Conservation (phyloP, 2,113 vertebrate species). For the Mesoclemmys tuberculata region DNA sequence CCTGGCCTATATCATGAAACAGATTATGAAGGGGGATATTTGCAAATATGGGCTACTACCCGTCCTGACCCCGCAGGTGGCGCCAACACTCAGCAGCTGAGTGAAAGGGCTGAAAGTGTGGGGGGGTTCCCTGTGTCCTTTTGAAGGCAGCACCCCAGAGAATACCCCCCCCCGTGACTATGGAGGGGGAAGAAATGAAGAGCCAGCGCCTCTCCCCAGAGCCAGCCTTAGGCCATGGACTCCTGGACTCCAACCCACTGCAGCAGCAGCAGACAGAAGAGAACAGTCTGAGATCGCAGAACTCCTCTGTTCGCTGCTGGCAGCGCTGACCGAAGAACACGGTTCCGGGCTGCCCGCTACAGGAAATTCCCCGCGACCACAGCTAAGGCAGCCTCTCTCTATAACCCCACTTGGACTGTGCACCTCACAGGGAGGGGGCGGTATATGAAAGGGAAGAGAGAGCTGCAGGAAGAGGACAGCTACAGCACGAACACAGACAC, state of each 20-base stretch:
- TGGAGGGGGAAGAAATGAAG: not conserved
- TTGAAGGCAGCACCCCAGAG: not conserved
- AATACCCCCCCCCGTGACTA: not conserved
- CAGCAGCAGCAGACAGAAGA: no score
- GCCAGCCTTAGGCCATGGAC: not conserved
- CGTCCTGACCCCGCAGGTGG: not conserved
- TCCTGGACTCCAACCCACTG: not conserved
- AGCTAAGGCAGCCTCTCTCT: no score
- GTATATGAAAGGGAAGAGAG: not conserved
- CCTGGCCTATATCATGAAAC: not conserved
- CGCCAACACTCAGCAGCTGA: not conserved
- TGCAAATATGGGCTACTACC: not conserved
- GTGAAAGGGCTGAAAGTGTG: not conserved
- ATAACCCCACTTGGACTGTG: no score
- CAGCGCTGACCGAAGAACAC: not conserved
- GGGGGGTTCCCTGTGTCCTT: not conserved
- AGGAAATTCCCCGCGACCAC: no score
- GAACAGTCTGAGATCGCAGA: not conserved
- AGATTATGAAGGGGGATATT: not conserved
- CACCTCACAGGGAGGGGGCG: no score
- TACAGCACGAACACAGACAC: not conserved
- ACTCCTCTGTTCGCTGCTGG: not conserved
- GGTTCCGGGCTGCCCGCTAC: not conserved
- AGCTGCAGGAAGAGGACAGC: not conserved
- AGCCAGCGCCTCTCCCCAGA: not conserved